phyloP scores from a whole-genome alignment of 2,888 invertebrate genomes.

The Pollenia angustigena region DNA sequence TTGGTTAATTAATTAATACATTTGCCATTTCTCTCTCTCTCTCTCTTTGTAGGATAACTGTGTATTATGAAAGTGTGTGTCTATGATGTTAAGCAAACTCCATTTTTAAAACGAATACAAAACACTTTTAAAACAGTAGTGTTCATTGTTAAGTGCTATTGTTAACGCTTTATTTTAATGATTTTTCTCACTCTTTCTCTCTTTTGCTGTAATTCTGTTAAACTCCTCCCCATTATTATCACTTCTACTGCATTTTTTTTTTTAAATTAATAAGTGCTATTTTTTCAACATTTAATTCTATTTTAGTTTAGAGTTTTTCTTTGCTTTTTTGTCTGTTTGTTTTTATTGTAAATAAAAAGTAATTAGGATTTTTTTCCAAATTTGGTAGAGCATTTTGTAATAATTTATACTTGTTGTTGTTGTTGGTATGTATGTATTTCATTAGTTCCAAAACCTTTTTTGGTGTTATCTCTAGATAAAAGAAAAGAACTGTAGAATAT shows the following conservation, averaged over 20 bases:
- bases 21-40: neutral
- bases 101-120: slow-evolving; percentile 72
- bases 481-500: neutral
- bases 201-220: slow-evolving; percentile 63
- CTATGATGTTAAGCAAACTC: slow-evolving; percentile 55
- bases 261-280: slow-evolving; percentile 82
- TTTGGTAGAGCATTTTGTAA: slow-evolving; percentile 44
- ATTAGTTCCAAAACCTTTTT: slow-evolving; percentile 43
- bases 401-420: slow-evolving; percentile 32
- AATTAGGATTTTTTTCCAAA: slow-evolving; percentile 47
- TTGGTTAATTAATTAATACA: slow-evolving; percentile 46
- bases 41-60: neutral
- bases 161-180: slow-evolving; percentile 81
- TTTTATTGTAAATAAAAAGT: slow-evolving; percentile 25
- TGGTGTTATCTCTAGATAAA: slow-evolving; percentile 24
- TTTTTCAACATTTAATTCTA: slow-evolving; percentile 77
- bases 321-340: neutral
- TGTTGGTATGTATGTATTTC: slow-evolving; percentile 6
- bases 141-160: slow-evolving; percentile 77
- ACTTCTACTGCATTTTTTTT: slow-evolving; percentile 65
- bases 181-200: slow-evolving; percentile 79
- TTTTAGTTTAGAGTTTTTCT: neutral
- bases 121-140: slow-evolving; percentile 11
- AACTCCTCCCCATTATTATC: slow-evolving; percentile 75
- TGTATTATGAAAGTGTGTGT: neutral